Base-by-base conservation (phyloP, 1,140 invertebrate species). In the Probaryconus sp. region DNA sequence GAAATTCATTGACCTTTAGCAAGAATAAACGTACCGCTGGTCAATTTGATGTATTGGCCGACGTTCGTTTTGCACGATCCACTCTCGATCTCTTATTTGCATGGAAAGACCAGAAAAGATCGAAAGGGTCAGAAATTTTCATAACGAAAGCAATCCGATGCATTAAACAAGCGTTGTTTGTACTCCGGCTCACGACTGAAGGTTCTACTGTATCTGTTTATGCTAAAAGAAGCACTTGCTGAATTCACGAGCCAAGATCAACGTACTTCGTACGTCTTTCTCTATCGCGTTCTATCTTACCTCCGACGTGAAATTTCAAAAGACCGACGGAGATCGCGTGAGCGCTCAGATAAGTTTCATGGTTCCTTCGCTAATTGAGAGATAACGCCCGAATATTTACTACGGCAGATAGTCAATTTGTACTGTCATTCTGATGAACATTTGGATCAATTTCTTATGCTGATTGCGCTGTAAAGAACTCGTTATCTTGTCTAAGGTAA, bases 361-460 rank as follows among this genome's bases (percentile, higher is more conserved):
- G 58, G 35, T 77, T 69, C 43, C 26, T 13, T 33, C 53, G 48
- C 65, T 80, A 80, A 80, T 80, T 80, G 70, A 78, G 58, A 69
- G 70, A 74, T 80, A 76, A 71, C 58, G 56, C 26, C 28, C 33
- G 30, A 42, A 76, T 78, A 79, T 77, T 77, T 78, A 77, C 69
- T 78, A 77, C 69, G 63, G 50, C 50, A 6, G 26, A 28, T 16
- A 21, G 17, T 55, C 17, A 13, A 21, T 37, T 48, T n/a, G 16
- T 42, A n/a, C n/a, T n/a, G n/a, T n/a, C n/a, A n/a, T n/a, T n/a
- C n/a, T n/a, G n/a, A n/a, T n/a, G n/a, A n/a, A n/a, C n/a, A n/a
- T n/a, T n/a, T n/a, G n/a, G n/a, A n/a, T n/a, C n/a, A n/a, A n/a
- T n/a, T n/a, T n/a, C n/a, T n/a, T n/a, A n/a, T n/a, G n/a, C n/a